Conservation (phyloP, 2,888 invertebrate genomes). For the Spisula solida region DNA sequence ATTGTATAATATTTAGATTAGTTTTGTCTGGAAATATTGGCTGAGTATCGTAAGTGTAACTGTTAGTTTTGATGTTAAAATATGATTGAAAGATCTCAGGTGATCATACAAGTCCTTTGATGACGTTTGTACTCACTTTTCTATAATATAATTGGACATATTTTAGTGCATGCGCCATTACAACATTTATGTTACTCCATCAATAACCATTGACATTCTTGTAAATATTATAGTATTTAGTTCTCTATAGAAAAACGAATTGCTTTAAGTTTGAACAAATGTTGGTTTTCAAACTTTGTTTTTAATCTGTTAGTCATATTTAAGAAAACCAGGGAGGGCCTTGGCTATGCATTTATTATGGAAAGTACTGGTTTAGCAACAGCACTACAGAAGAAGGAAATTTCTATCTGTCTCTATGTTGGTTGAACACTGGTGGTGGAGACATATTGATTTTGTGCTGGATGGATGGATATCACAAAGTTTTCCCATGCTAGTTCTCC, state of each 20-base stretch:
- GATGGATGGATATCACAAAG: no score
- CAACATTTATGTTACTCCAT: constrained; percentile 8
- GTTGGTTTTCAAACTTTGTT: no score
- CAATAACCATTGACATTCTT: not conserved
- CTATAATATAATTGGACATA: constrained; percentile 19
- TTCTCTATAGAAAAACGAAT: not conserved
- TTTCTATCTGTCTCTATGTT: no score
- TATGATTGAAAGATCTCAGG: not conserved
- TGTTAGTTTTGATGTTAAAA: not conserved
- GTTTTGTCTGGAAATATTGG: not conserved
- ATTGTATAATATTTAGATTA: not conserved
- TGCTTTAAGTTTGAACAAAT: no score
- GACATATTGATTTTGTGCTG: no score
- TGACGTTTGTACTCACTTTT: not conserved
- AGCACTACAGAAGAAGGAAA: no score
- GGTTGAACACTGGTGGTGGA: no score
- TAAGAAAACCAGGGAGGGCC: no score
- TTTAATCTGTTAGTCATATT: no score
- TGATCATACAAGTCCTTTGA: constrained; percentile 12
- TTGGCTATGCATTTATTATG: no score
- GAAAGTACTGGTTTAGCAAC: no score
- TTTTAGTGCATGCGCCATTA: constrained; percentile 23
- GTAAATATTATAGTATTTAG: not conserved
- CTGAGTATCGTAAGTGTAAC: not conserved
- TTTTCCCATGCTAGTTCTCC: no score